Conservation (phyloP, 1,140 invertebrate genomes). For the Penaeus indicus region DNA sequence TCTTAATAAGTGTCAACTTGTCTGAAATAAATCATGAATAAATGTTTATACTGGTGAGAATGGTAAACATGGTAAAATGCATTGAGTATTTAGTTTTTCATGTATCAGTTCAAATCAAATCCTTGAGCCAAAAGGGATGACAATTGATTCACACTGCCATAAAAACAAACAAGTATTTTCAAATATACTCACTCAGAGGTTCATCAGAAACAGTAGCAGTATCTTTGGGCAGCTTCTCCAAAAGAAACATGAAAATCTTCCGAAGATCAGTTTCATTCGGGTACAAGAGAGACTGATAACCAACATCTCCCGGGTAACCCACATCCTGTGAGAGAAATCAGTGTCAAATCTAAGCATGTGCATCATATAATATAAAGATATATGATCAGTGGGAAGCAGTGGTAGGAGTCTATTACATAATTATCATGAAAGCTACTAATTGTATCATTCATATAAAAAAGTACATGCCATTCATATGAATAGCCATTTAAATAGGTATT, state of each 20-base stretch:
- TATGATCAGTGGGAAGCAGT: too few species aligned
- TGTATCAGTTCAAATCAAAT: too few species aligned
- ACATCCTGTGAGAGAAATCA: constrained; percentile 24
- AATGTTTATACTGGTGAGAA: not conserved
- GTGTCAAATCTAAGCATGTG: too few species aligned
- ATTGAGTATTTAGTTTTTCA: too few species aligned
- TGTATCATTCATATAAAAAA: too few species aligned
- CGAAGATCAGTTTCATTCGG: constrained; percentile 52
- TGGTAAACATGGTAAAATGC: not conserved
- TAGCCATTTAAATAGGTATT: too few species aligned
- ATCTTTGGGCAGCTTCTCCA: constrained; percentile 50
- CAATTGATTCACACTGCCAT: not conserved
- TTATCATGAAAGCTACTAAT: too few species aligned
- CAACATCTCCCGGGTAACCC: constrained; percentile 49
- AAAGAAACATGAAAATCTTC: constrained; percentile 55
- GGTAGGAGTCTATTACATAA: too few species aligned
- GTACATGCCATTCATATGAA: too few species aligned
- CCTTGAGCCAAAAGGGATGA: too few species aligned
- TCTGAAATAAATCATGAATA: not conserved
- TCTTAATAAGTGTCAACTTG: not conserved
- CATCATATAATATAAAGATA: too few species aligned
- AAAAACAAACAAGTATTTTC: not conserved
- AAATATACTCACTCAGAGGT: constrained; percentile 47
- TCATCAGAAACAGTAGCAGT: constrained; percentile 50
- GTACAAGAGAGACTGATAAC: constrained; percentile 50